phyloP scores from a whole-genome alignment of 1,140 invertebrate species.

The Drosophila murphyi region DNA sequence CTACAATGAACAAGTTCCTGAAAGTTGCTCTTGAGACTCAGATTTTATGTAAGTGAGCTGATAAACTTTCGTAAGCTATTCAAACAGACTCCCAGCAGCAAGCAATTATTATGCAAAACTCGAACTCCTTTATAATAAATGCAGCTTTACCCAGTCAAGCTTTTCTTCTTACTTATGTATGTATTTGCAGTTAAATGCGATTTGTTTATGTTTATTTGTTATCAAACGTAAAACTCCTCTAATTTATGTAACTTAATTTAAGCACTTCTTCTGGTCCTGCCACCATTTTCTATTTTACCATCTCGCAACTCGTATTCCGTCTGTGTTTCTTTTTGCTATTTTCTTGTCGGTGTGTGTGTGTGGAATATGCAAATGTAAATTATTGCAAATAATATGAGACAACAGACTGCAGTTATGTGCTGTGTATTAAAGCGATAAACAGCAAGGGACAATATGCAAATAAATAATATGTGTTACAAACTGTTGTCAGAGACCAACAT shows the following conservation, averaged over 20 bases:
- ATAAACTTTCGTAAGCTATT: not conserved
- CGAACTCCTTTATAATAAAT: conserved; percentile 10
- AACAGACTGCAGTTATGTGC: conserved; percentile 51
- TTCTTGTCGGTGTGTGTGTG: conserved; percentile 14
- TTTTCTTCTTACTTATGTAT: conserved; percentile 49
- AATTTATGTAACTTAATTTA: conserved; percentile 53
- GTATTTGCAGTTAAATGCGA: conserved; percentile 46
- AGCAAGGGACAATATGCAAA: conserved; percentile 25
- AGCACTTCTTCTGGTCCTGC: conserved; percentile 9
- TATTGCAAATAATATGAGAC: conserved; percentile 57
- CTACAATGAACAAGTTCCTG: too few species aligned
- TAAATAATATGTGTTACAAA: conserved; percentile 46
- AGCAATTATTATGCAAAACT: conserved; percentile 49
- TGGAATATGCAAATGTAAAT: conserved; percentile 58
- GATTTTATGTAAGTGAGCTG: not conserved
- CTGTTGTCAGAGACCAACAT: conserved; percentile 23
- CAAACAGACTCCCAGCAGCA: not conserved
- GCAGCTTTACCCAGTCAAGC: conserved; percentile 18
- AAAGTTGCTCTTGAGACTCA: not conserved
- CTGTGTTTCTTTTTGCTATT: conserved; percentile 10
- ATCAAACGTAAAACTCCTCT: conserved; percentile 7
- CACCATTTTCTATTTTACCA: not conserved
- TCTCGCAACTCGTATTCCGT: not conserved
- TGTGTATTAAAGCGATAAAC: conserved; percentile 51
- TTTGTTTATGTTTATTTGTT: conserved; percentile 27